Percentiles rank a stretch among this genome's conserved stretches.
Evolutionary conservation across 2,113 vertebrate genomes (phyloP).

Genomic region (Calidris pugnax): DNA sequence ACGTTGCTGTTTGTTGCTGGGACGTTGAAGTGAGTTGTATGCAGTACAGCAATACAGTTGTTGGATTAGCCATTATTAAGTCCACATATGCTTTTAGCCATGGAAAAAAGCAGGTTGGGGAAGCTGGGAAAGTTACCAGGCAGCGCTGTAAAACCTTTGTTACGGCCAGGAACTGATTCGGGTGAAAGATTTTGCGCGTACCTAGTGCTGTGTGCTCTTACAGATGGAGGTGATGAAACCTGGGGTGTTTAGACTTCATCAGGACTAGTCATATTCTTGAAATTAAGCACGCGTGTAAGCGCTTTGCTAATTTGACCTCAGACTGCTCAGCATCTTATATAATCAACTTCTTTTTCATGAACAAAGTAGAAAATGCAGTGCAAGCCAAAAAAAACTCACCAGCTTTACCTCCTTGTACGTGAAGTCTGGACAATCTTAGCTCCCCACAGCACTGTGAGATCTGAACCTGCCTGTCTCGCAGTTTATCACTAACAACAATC

Average conservation of each 20-base stretch:
- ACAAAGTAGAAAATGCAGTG: background rate
- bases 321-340: background rate
- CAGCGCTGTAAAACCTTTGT: background rate
- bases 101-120: background rate
- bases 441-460: background rate
- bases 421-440: background rate
- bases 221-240: constrained; percentile 23
- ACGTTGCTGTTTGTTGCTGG: background rate
- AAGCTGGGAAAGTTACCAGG: background rate
- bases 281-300: background rate
- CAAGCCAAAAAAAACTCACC: background rate
- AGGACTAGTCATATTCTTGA: background rate
- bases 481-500: background rate
- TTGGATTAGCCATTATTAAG: background rate
- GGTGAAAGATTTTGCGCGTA: background rate
- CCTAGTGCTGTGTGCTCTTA: background rate
- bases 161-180: background rate
- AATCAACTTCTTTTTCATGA: background rate
- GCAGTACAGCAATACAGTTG: background rate
- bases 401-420: background rate
- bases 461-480: background rate
- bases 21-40: background rate
- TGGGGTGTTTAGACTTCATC: background rate
- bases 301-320: background rate
- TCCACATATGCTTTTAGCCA: background rate